Evolutionary conservation across 2,797 vertebrate genomes (phyloP).

Genomic region (Tokudaia muenninki): DNA sequence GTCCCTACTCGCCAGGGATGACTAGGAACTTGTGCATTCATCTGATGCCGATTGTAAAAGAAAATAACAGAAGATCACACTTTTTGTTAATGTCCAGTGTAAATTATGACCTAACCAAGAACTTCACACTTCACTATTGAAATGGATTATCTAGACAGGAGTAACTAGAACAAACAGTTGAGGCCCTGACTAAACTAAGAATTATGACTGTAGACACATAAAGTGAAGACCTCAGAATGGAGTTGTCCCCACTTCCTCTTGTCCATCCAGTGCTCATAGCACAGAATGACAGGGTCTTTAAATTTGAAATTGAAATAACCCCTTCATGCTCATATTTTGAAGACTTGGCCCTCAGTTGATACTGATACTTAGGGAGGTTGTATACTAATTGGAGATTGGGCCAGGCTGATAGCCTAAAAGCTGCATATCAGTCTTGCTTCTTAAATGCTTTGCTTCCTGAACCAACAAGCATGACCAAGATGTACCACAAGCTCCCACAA

Average conservation of each 20-base stretch:
- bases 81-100: not conserved
- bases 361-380: not conserved
- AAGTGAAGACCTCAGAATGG: rapidly evolving
- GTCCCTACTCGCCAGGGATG: not conserved
- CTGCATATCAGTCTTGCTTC: not conserved
- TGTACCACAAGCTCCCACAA: not conserved
- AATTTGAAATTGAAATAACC: not conserved
- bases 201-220: no score
- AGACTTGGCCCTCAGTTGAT: not conserved
- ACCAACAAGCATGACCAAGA: not conserved
- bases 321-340: not conserved
- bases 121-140: rapidly evolving
- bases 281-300: not conserved
- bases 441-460: not conserved
- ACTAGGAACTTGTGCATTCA: not conserved
- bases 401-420: not conserved
- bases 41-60: not conserved
- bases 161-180: no score
- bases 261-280: rapidly evolving
- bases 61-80: not conserved
- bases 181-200: not conserved
- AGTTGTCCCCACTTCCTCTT: no score
- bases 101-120: not conserved
- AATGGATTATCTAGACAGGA: not conserved
- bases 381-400: not conserved